Evolutionary conservation across 2,797 vertebrate species (phyloP), one percentile per base, ranked within the genome.

Genomic region (Malurus leucopterus): DNA sequence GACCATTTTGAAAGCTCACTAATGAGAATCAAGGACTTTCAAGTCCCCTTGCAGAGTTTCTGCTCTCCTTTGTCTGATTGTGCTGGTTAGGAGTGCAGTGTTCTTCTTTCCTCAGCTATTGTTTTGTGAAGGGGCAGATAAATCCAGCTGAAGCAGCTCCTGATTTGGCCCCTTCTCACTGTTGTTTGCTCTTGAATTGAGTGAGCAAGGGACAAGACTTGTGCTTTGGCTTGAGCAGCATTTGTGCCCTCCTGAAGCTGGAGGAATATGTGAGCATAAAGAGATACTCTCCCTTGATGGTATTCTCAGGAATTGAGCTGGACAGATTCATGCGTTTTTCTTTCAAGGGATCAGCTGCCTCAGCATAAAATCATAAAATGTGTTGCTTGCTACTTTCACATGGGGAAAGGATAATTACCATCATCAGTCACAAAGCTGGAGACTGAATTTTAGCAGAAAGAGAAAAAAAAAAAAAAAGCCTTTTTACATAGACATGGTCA

Each of bases 1-100:
- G 55, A 69, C 74, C 90, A 86, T 89, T 90, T 89, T 63, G 88
- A 91, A 86, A 92, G 32, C 26, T 78, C 38, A 44, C 17, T 80
- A 72, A 69, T 72, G 55, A 92, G 74, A 40, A 84, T 78, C 51
- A 72, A 79, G 29, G 77, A 73, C 44, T 88, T 91, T 55, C 34
- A 69, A 84, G 51, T 78, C 30, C 67, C 50, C 67, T 87, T 74
- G 55, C 58, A 69, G 67, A 74, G 14, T 49, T 85, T 64, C 65
- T 88, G 2, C 47, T 65, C 47, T 74, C 36, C n/a, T 64, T 69
- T 72, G 24, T 77, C 53, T 77, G 61, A 73, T 47, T 54, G 32
- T 69, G 29, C 30, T 32, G 43, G 26, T 30, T 47, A 53, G 21
- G 17, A 83, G 10, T 41, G 40, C 1, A 1, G 23, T 30, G 11